Evolutionary conservation across 1,140 invertebrate genomes (phyloP).

Genomic region (Ruditapes philippinarum): DNA sequence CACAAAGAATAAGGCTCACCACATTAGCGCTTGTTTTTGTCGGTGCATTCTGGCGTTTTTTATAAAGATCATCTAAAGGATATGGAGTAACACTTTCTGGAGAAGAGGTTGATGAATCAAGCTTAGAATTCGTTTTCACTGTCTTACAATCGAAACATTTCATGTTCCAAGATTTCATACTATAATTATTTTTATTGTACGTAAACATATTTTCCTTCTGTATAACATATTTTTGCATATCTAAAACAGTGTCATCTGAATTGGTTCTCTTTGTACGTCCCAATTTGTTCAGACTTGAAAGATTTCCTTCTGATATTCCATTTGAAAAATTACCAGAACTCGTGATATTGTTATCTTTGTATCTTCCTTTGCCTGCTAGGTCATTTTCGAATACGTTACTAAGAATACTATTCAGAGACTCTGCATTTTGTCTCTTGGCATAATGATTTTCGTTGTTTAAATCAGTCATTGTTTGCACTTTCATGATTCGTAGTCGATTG

Average conservation of each 20-base stretch:
- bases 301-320: too few relatives aligned
- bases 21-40: neutral
- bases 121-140: neutral
- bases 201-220: neutral
- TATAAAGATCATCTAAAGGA: neutral
- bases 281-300: neutral
- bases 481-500: neutral
- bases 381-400: neutral
- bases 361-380: neutral
- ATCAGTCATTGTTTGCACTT: neutral
- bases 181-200: neutral
- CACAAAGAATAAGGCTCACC: neutral
- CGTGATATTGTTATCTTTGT: neutral
- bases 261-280: neutral
- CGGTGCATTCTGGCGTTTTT: neutral
- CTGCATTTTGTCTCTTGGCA: neutral
- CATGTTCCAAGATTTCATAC: neutral
- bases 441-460: neutral
- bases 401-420: neutral
- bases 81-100: neutral
- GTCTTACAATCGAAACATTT: neutral
- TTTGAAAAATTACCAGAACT: too few relatives aligned
- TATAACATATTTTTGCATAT: conserved; percentile 2
- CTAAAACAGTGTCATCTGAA: neutral
- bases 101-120: neutral